Evolutionary conservation across 2,797 vertebrate genomes (phyloP).

Genomic region (Girardinus metallicus): DNA sequence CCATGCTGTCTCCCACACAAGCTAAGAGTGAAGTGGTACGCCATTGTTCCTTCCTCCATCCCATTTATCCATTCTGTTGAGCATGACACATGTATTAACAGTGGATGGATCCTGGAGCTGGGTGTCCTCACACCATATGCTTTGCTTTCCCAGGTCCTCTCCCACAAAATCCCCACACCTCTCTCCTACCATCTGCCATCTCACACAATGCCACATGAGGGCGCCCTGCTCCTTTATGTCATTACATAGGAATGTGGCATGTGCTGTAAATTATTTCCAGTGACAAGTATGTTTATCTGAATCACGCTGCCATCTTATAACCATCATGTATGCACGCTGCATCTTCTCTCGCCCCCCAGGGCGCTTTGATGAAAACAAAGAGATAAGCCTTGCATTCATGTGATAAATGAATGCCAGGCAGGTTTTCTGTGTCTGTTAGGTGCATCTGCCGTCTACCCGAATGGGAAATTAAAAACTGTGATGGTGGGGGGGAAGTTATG

Average conservation of each 20-base stretch:
- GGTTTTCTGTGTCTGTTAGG: conserved; percentile 69
- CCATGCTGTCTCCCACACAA: conserved; percentile 68
- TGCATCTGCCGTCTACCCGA: conserved; percentile 77
- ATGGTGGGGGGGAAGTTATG: conserved; percentile 68
- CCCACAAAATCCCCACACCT: conserved; percentile 35
- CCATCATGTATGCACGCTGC: neutral
- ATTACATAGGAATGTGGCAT: neutral
- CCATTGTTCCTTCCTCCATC: conserved; percentile 78
- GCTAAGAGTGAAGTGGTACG: conserved; percentile 72
- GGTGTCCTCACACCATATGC: conserved; percentile 82
- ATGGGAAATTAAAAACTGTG: conserved; percentile 80
- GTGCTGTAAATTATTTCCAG: conserved; percentile 1
- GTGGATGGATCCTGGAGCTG: conserved; percentile 83
- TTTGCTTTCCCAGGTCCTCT: conserved; percentile 70
- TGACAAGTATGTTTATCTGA: conserved; percentile 3
- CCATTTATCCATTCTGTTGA: conserved; percentile 85
- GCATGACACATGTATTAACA: conserved; percentile 84
- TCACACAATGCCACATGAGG: conserved; percentile 71
- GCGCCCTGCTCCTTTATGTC: conserved; percentile 30
- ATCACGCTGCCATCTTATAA: conserved; percentile 4
- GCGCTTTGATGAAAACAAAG: conserved; percentile 48
- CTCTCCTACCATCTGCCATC: conserved; percentile 36
- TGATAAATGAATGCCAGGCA: conserved; percentile 69
- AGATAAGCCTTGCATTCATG: conserved; percentile 53
- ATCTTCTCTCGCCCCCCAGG: conserved; percentile 8